A percentile compares a stretch with the other conserved stretches of the same genome.
Conservation (phyloP, 2,113 vertebrate genomes). For the Ceyx margarethae region DNA sequence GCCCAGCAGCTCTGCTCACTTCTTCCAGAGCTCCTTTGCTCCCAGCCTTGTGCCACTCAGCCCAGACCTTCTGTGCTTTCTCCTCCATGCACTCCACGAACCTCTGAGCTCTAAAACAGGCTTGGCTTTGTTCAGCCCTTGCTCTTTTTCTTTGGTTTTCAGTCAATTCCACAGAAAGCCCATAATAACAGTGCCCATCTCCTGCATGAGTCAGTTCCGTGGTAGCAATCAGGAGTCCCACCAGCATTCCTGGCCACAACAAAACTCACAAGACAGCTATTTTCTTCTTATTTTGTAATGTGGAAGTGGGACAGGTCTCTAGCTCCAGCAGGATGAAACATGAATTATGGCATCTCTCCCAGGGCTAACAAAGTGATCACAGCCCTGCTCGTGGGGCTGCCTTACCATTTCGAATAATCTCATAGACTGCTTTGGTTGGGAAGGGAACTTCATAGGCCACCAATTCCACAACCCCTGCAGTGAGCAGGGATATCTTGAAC, state of each 20-base stretch:
- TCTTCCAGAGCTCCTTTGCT: not conserved
- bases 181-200: not conserved
- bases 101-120: not conserved
- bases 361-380: not conserved
- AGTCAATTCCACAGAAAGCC: conserved; percentile 27
- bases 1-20: not conserved
- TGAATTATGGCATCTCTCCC: conserved; percentile 25
- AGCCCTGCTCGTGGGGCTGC: not conserved
- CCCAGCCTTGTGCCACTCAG: not conserved
- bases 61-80: too few relatives aligned
- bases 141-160: not conserved
- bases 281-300: conserved; percentile 64
- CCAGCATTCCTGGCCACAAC: conserved; percentile 22
- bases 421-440: not conserved
- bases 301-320: conserved; percentile 47
- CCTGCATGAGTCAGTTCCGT: conserved; percentile 56
- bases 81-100: rapidly evolving
- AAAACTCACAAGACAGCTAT: conserved; percentile 65
- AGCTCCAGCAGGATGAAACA: conserved; percentile 44
- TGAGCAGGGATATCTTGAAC: not conserved
- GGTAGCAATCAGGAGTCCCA: conserved; percentile 32
- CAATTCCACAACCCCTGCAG: not conserved
- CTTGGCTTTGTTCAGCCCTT: not conserved
- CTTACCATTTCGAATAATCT: not conserved
- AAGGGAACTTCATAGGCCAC: not conserved